Conservation (phyloP, 2,888 invertebrate species). For the Ctenicera cuprea region DNA sequence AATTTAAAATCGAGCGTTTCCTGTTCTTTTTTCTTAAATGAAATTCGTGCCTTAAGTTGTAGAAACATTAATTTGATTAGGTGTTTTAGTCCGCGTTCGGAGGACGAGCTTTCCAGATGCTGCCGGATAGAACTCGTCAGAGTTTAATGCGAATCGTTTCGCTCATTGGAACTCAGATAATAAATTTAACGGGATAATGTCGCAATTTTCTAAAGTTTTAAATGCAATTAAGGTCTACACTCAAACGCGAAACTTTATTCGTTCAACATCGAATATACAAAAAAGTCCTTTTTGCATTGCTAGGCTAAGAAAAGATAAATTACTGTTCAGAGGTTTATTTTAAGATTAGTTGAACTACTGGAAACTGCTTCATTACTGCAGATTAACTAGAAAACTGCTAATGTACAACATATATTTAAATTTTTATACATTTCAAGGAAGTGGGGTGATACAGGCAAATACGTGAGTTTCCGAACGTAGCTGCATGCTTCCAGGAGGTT, state of each 20-base stretch:
- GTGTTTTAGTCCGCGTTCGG: constrained; percentile 51
- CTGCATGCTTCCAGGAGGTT: too few relatives aligned
- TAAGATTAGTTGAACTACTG: too few relatives aligned
- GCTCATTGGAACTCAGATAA: constrained; percentile 42
- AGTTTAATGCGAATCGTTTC: constrained; percentile 52
- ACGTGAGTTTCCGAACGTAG: too few relatives aligned
- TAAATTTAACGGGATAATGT: constrained; percentile 46
- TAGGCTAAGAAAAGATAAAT: too few relatives aligned
- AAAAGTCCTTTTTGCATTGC: background rate
- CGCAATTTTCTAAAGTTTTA: constrained; percentile 41
- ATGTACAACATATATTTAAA: too few relatives aligned
- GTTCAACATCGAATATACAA: background rate
- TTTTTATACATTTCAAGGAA: too few relatives aligned
- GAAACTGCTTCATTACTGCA: too few relatives aligned
- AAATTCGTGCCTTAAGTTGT: constrained; percentile 55
- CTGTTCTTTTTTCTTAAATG: constrained; percentile 51
- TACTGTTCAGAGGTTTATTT: too few relatives aligned
- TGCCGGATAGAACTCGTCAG: constrained; percentile 45
- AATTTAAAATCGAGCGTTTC: constrained; percentile 55
- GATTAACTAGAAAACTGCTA: too few relatives aligned
- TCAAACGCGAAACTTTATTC: constrained; percentile 18
- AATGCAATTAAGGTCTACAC: constrained; percentile 32
- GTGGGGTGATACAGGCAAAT: too few relatives aligned
- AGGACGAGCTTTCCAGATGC: constrained; percentile 29
- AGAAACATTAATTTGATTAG: constrained; percentile 60